Evolutionary conservation across 1,140 invertebrate genomes (phyloP).

Genomic region (Hypsibius dujardini): DNA sequence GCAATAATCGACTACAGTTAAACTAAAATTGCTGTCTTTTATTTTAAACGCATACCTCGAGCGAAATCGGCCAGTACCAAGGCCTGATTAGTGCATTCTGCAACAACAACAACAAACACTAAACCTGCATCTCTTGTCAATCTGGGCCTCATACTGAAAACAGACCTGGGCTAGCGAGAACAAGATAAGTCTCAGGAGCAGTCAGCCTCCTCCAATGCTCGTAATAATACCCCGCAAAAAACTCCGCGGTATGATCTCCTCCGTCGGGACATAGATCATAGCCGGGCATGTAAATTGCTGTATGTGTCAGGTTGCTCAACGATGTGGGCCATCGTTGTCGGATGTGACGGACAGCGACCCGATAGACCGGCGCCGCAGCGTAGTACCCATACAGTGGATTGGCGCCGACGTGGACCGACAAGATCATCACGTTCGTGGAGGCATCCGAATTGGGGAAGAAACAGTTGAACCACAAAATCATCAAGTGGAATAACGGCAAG

Average conservation of each 20-base stretch:
- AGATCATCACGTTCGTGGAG: neutral
- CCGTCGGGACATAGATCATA: slow-evolving; percentile 7
- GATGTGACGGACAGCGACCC: neutral
- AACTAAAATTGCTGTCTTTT: no score
- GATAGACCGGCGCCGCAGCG: slow-evolving; percentile 9
- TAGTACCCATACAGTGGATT: slow-evolving; percentile 10
- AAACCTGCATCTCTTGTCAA: neutral
- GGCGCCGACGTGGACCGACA: neutral
- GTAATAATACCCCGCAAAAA: neutral
- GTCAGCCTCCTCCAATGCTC: neutral
- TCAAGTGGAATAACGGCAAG: no score
- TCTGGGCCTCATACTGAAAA: neutral
- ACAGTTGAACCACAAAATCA: neutral
- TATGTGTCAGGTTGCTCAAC: neutral
- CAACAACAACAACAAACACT: neutral
- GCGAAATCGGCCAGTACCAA: neutral
- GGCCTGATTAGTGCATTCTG: slow-evolving; percentile 16
- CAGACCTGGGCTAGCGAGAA: slow-evolving; percentile 15
- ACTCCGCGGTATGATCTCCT: neutral
- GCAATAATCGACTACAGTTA: no score
- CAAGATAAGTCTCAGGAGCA: neutral
- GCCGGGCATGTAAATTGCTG: neutral
- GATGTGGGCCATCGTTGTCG: neutral
- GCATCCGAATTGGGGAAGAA: neutral
- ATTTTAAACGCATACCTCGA: slow-evolving; percentile 2